Evolutionary conservation across 1,140 invertebrate genomes (phyloP).

Genomic region (Euwallacea similis): DNA sequence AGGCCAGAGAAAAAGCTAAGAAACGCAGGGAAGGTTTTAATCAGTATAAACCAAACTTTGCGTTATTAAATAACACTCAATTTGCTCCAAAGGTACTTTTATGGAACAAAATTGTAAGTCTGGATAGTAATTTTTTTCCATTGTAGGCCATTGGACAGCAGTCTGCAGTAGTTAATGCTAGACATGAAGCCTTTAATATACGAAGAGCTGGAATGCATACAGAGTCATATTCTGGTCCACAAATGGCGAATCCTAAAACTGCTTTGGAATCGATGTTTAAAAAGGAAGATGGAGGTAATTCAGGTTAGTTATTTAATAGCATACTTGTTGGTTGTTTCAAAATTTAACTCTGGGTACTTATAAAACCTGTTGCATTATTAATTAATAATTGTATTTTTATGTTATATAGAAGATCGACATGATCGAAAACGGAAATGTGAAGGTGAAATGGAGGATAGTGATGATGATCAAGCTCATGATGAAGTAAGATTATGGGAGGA

Average conservation of each 20-base stretch:
- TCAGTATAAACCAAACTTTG: slow-evolving; percentile 69
- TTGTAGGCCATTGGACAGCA: slow-evolving; percentile 58
- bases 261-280: slow-evolving; percentile 56
- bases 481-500: slow-evolving; percentile 96
- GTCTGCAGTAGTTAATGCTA: slow-evolving; percentile 63
- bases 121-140: slow-evolving; percentile 13
- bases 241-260: slow-evolving; percentile 46
- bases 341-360: background rate
- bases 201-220: slow-evolving; percentile 62
- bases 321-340: background rate
- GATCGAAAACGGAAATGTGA: slow-evolving; percentile 58
- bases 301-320: slow-evolving; percentile 2
- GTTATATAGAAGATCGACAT: slow-evolving; percentile 14
- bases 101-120: background rate
- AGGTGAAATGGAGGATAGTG: slow-evolving; percentile 70
- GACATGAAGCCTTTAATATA: slow-evolving; percentile 71
- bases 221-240: slow-evolving; percentile 38
- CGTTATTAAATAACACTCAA: slow-evolving; percentile 64
- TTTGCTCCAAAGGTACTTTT: slow-evolving; percentile 71
- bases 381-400: background rate
- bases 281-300: slow-evolving; percentile 41
- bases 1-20: slow-evolving; percentile 74
- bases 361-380: too few species aligned
- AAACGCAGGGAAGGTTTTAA: slow-evolving; percentile 59
- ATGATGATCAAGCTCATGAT: slow-evolving; percentile 83